Evolutionary conservation across 1,140 invertebrate species (phyloP), one percentile per base, ranked within the genome.

Genomic region (Grapholita molesta): DNA sequence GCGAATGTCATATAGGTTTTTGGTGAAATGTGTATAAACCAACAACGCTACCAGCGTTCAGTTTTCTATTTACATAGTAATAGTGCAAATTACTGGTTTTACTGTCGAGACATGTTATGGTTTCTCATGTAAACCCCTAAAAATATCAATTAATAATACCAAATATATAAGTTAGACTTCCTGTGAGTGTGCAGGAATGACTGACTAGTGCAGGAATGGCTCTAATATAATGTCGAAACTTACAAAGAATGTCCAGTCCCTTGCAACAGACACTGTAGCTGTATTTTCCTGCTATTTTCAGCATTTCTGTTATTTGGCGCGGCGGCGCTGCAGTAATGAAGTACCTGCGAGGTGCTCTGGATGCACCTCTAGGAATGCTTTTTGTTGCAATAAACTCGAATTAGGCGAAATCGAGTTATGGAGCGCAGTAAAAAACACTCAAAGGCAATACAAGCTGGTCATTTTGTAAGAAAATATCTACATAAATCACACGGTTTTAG

Each of bases 301-400:
- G 42, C 18, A 18, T 48, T 48, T 48, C 42, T 48, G 21, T 48
- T 48, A 48, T 48, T 48, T 48, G 42, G 42, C 42, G 42, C 18
- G 42, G 42, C 42, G 42, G 18, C 42, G 42, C 15, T 7, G 25
- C 12, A 15, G 25, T 61, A 61, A 61, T 61, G 55, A 61, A 61
- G 55, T 57, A 28, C 25, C 25, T 28, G 23, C 11, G 52, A 28
- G 55, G 25, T 15, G 28, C 42, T 21, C 42, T 61, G 55, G 55
- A 61, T 61, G 55, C 55, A 61, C 55, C 25, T n/a, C 12, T 12
- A 61, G 55, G 55, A 61, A 61, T 61, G 55, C 55, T 61, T 61
- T 61, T 61, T 61, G 55, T 61, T 61, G 55, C 55, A 61, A 61
- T 61, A 61, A 61, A 61, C 55, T 61, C n/a, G 55, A 9, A 61